Evolutionary conservation across 2,888 invertebrate genomes (phyloP), one percentile per base, ranked within the genome.

Genomic region (Eupithecia vulgata): DNA sequence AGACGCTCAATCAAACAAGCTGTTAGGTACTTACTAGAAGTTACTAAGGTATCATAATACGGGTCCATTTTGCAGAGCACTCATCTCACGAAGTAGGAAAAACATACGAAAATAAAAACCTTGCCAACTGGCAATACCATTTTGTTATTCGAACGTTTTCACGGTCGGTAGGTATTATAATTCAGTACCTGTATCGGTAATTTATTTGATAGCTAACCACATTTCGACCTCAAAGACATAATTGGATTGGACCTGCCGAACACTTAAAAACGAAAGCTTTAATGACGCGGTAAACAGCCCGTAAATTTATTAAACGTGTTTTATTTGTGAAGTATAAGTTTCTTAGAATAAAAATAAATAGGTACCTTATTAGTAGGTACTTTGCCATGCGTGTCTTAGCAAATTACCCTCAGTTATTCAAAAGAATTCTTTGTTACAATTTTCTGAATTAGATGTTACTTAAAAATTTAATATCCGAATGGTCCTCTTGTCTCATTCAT

Each of bases 1-100:
- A 61, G 30, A 48, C 34, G 62, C 40, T 61, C 30, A 35, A 61
- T 61, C 30, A 35, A 61, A 61, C 61, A 61, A 61, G 8, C 30
- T 61, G 34, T 34, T 0, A 21, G 13, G 25, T 21, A 52, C 12
- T 52, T 10, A 13, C 25, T 4, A 25, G n/a, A 21, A 21, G 52
- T 21, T 52, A 52, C 52, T 52, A 52, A 52, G 57, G 5, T 57
- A 57, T 57, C 25, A 57, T 57, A 57, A 57, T 25, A 57, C 57
- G 57, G 48, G 48, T 52, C 48, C 48, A 52, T 52, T 52, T 52
- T 52, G 48, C 48, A 52, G 21, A 52, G 21, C 21, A 52, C 48
- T 52, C 21, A 52, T 21, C 37, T 37, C 37, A 37, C 21, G 10
- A 52, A 52, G 21, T 52, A 52, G 21, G 48, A 52, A 52, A 48